phyloP scores from a whole-genome alignment of 2,113 vertebrate species.

The Ovibos moschatus region DNA sequence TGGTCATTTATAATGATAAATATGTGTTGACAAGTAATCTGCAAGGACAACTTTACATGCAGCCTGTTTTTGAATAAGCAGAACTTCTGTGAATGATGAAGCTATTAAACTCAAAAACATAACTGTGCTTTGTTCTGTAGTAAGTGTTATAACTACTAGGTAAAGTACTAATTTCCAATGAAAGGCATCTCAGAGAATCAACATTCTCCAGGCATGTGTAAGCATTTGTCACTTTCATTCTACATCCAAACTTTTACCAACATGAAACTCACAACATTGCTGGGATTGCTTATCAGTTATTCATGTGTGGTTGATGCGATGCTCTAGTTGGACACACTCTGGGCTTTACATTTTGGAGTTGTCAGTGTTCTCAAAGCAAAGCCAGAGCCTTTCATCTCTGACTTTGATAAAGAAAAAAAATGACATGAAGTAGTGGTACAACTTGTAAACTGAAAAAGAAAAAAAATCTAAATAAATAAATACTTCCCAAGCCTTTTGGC shows the following conservation, averaged over 20 bases:
- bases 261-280: neutral
- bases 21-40: neutral
- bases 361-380: conserved; percentile 72
- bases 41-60: neutral
- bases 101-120: conserved; percentile 34
- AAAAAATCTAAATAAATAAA: conserved; percentile 62
- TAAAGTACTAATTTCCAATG: neutral
- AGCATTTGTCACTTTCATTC: conserved; percentile 52
- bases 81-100: neutral
- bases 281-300: conserved; percentile 60
- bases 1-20: conserved; percentile 32
- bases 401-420: conserved; percentile 73
- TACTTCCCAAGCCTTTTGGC: conserved; percentile 33
- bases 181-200: neutral
- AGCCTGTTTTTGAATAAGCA: neutral
- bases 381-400: conserved; percentile 67
- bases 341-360: conserved; percentile 64
- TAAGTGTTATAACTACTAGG: neutral
- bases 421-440: conserved; percentile 55
- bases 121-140: neutral
- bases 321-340: conserved; percentile 40
- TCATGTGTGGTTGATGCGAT: conserved; percentile 42
- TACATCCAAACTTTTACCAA: neutral
- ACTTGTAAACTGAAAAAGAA: conserved; percentile 57
- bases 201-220: conserved; percentile 13